These are phyloP conservation scores for Drosophila leonis DNA, from an alignment of 2,888 invertebrate species.

Conservation along the genomic window DNA sequence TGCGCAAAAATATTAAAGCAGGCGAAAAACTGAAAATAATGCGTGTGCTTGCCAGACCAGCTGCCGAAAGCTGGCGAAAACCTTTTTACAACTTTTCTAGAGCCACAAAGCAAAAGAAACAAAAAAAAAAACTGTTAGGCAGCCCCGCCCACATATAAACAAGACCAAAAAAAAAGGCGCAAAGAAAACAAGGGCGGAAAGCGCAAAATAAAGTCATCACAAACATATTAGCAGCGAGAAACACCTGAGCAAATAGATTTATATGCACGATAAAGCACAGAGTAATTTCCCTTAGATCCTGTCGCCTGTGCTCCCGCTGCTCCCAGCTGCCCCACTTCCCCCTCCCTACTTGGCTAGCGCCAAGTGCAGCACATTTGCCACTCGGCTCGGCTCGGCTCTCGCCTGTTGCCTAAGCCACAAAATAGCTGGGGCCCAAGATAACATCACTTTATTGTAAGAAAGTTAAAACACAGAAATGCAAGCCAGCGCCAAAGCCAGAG, in stretches of 20 bases:
- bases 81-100: slow-evolving; percentile 77
- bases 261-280: slow-evolving; percentile 77
- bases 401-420: slow-evolving; percentile 82
- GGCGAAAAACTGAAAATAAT: slow-evolving; percentile 36
- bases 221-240: slow-evolving; percentile 82
- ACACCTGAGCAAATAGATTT: slow-evolving; percentile 84
- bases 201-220: slow-evolving; percentile 83
- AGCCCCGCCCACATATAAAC: slow-evolving; percentile 44
- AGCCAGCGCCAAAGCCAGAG: slow-evolving; percentile 50
- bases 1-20: slow-evolving; percentile 70
- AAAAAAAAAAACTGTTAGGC: slow-evolving; percentile 60
- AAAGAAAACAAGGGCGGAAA: slow-evolving; percentile 63
- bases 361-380: slow-evolving; percentile 13
- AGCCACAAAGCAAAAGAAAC: slow-evolving; percentile 20
- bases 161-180: slow-evolving; percentile 36
- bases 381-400: slow-evolving; percentile 55
- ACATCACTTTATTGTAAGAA: slow-evolving; percentile 83
- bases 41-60: slow-evolving; percentile 61
- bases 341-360: background rate
- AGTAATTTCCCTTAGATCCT: slow-evolving; percentile 80
- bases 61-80: slow-evolving; percentile 59
- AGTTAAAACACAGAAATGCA: slow-evolving; percentile 80
- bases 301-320: slow-evolving; percentile 58
- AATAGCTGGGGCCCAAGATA: slow-evolving; percentile 76
- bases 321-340: background rate